Percentiles rank a stretch among this genome's conserved stretches.
Conservation (phyloP, 2,797 vertebrate genomes). For the Spinus olivaceus region DNA sequence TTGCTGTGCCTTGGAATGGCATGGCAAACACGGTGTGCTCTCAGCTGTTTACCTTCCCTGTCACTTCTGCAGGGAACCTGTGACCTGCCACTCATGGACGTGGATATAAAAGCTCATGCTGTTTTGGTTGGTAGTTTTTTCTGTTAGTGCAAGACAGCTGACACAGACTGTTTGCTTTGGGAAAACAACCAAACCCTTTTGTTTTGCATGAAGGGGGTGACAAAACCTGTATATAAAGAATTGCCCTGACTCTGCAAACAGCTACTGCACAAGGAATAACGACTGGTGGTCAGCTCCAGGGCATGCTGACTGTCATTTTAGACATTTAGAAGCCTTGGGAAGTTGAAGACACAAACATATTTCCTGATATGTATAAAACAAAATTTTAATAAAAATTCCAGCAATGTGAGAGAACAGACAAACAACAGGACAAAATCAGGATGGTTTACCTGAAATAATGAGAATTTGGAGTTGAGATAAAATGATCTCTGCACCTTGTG, state of each 20-base stretch:
- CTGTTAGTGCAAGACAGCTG: constrained; percentile 30
- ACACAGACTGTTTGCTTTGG: constrained; percentile 58
- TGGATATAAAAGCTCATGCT: constrained; percentile 23
- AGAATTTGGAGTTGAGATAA: background rate
- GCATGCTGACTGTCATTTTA: background rate
- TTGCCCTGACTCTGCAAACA: constrained; percentile 57
- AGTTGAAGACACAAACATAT: background rate
- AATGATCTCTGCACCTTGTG: background rate
- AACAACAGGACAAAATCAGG: background rate
- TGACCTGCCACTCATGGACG: constrained; percentile 1
- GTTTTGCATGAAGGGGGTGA: constrained; percentile 15
- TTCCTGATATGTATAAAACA: background rate
- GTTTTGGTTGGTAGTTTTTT: constrained; percentile 5
- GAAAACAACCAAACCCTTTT: constrained; percentile 57
- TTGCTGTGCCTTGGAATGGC: constrained; percentile 22
- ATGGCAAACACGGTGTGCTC: background rate
- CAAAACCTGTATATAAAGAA: constrained; percentile 32
- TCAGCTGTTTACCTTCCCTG: constrained; percentile 40
- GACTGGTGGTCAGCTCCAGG: background rate
- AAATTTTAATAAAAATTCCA: background rate
- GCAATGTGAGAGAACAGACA: background rate
- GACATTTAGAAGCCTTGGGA: background rate
- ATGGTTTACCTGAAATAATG: background rate
- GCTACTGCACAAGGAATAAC: background rate
- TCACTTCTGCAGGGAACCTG: constrained; percentile 37